Conservation (phyloP, 2,888 invertebrate genomes). For the Ganaspis brasiliensis region DNA sequence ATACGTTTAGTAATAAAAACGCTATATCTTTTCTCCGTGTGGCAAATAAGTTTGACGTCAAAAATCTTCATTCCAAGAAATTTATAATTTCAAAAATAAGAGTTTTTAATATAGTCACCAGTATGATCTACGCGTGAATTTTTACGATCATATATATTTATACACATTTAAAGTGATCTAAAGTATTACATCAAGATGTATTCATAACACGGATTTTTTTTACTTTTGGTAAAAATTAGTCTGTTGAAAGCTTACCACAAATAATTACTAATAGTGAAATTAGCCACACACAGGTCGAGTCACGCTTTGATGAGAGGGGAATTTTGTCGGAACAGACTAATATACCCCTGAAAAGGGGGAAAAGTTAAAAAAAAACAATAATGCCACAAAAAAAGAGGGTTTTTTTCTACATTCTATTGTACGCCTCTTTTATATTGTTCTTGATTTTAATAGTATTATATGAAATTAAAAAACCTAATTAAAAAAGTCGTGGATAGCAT, state of each 20-base stretch:
- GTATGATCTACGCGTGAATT: too few species aligned
- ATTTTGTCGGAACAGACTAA: background rate
- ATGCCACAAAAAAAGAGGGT: background rate
- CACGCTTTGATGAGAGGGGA: conserved; percentile 3
- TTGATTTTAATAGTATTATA: background rate
- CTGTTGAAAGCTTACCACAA: conserved; percentile 3
- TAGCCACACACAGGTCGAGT: conserved; percentile 7
- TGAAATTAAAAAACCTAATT: background rate
- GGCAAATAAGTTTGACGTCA: too few species aligned
- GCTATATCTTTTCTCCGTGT: too few species aligned
- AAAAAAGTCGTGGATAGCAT: conserved; percentile 1
- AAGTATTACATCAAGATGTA: too few species aligned
- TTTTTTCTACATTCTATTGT: background rate
- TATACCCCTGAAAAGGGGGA: conserved; percentile 10
- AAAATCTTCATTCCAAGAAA: too few species aligned
- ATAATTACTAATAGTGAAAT: background rate
- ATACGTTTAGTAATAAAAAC: too few species aligned
- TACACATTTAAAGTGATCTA: too few species aligned
- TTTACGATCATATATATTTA: too few species aligned
- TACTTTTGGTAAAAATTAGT: background rate
- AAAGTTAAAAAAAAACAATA: conserved; percentile 18
- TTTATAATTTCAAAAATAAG: too few species aligned
- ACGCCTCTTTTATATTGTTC: background rate
- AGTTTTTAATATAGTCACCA: too few species aligned
- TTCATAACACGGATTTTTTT: too few species aligned